Evolutionary conservation across 2,113 vertebrate species (phyloP), one percentile per base, ranked within the genome.

Genomic region (Calonectris borealis): DNA sequence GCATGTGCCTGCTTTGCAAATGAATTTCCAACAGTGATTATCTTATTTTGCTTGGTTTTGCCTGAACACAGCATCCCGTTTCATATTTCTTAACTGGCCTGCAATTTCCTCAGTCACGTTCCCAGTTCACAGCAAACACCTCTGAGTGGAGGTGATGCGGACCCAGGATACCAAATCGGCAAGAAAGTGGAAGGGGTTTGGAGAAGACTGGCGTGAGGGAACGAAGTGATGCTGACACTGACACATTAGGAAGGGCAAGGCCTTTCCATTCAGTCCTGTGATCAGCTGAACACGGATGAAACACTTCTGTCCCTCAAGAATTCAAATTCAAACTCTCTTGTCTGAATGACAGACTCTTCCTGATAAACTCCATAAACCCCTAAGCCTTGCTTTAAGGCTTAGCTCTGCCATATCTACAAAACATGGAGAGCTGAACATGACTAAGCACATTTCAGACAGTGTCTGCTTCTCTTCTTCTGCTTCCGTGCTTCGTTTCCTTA

Each of bases 81-180:
- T 73, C 9, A 13, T 36, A 62, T 60, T 72, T 51, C 34, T n/a
- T 65, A 61, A 52, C 6, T 52, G 40, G 44, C 7, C 36, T 65
- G 27, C 18, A 31, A 7, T 20, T 73, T 86, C 36, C 46, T 61
- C 31, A 62, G 40, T 13, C 40, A 77, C n/a, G 49, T 70, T 70
- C 44, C 55, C 38, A 20, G 19, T 15, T 70, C 20, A 20, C 31
- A 81, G 77, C n/a, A 71, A 86, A 54, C 25, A 26, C 27, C 51
- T 81, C 60, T 16, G 34, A 87, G 49, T 0, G 2, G 32, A 55
- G 12, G 11, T 0, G 0, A 54, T 75, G 48, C 20, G 5, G 1
- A 71, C 5, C 16, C 55, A 42, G 22, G 48, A 26, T 32, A 31
- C 22, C 32, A 44, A 90, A 58, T 21, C 3, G 2, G 8, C 1